Evolutionary conservation across 2,797 vertebrate genomes (phyloP).

Genomic region (Galaxias olidus): DNA sequence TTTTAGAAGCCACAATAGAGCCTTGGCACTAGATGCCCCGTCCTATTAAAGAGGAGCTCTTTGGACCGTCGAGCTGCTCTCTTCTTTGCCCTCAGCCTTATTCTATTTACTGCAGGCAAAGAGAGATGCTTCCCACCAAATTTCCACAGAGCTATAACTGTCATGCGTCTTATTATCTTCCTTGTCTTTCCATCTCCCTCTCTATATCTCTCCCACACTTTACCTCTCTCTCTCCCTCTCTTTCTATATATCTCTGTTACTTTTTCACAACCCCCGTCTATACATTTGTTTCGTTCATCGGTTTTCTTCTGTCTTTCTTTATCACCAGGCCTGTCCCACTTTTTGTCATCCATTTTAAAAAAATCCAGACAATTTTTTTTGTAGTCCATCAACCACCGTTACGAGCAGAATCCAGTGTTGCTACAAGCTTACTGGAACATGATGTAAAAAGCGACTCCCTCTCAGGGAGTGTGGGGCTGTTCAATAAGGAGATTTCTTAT

Average conservation of each 20-base stretch:
- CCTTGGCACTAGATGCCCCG: constrained; percentile 5
- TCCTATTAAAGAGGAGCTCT: constrained; percentile 30
- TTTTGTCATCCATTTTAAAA: constrained; percentile 12
- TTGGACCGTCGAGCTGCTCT: constrained; percentile 33
- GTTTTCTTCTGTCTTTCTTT: neutral
- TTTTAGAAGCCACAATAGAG: constrained; percentile 27
- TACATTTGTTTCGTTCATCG: neutral
- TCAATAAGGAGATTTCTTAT: constrained; percentile 47
- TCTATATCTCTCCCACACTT: neutral
- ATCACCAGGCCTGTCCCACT: constrained; percentile 17
- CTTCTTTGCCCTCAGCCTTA: constrained; percentile 62
- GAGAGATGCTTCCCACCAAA: constrained; percentile 68
- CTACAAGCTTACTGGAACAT: neutral
- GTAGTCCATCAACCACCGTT: constrained; percentile 19
- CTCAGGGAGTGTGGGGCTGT: constrained; percentile 35
- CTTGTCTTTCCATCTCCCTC: constrained; percentile 7
- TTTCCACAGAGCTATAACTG: constrained; percentile 43
- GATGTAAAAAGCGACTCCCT: constrained; percentile 29
- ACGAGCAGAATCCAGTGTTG: constrained; percentile 28
- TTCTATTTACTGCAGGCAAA: constrained; percentile 65
- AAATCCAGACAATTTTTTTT: constrained; percentile 10
- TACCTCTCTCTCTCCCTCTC: constrained; percentile 1
- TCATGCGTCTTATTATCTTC: constrained; percentile 24
- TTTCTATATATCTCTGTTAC: constrained; percentile 10
- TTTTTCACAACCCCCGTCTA: neutral